Percentiles rank a stretch among this genome's conserved stretches.
Evolutionary conservation across 2,888 invertebrate species (phyloP).

Genomic region (Euplexia lucipara): DNA sequence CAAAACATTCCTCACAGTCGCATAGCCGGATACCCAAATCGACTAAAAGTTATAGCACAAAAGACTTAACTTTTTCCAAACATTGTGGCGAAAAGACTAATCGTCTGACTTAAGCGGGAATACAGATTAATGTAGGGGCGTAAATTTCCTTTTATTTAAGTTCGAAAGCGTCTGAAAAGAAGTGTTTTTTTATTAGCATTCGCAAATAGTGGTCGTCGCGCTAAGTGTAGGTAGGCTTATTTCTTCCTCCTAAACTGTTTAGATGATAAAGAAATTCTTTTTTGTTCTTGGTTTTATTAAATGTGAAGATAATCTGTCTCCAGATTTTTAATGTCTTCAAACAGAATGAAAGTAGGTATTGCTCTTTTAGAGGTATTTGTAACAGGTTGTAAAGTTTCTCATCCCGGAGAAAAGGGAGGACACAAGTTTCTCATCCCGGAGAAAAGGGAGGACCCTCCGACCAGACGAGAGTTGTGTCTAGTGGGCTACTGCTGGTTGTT

Average conservation of each 20-base stretch:
- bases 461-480: no score
- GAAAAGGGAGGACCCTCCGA: no score
- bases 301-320: conserved; percentile 11
- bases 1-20: background rate
- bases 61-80: conserved; percentile 35
- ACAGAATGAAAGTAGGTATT: no score
- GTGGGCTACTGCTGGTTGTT: no score
- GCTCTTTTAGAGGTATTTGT: no score
- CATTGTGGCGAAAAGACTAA: conserved; percentile 69
- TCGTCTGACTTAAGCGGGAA: conserved; percentile 66
- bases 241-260: conserved; percentile 35
- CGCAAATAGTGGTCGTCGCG: conserved; percentile 54
- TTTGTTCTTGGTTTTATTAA: conserved; percentile 21
- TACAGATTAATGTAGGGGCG: conserved; percentile 67
- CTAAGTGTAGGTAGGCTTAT: conserved; percentile 27
- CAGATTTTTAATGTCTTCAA: conserved; percentile 6
- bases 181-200: conserved; percentile 58
- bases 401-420: no score
- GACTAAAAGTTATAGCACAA: conserved; percentile 18
- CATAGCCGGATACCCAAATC: background rate
- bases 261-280: conserved; percentile 26
- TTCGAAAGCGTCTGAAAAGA: conserved; percentile 52
- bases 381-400: no score
- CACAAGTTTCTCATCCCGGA: no score
- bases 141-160: conserved; percentile 65